These are phyloP conservation scores for Orchesella cincta DNA, from an alignment of 1,140 invertebrate genomes.

Conservation along the genomic window DNA sequence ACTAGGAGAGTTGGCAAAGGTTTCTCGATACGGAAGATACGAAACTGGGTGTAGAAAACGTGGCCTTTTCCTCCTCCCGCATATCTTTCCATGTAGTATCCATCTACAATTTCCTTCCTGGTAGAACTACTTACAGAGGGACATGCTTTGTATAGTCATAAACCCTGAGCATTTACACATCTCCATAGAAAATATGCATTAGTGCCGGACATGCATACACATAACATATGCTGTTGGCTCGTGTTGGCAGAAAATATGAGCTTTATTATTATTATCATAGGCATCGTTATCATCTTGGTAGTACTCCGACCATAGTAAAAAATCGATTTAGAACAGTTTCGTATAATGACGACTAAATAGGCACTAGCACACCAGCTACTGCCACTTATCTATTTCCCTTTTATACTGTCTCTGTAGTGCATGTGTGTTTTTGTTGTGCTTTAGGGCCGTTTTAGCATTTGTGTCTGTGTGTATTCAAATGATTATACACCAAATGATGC, in stretches of 20 bases:
- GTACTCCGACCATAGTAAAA: background rate
- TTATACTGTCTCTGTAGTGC: too few relatives aligned
- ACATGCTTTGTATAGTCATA: too few relatives aligned
- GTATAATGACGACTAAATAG: background rate
- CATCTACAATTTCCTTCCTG: too few relatives aligned
- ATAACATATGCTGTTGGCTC: background rate
- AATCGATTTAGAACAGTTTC: constrained; percentile 2
- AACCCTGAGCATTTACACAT: too few relatives aligned
- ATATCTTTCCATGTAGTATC: too few relatives aligned
- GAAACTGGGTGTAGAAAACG: background rate
- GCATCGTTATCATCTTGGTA: background rate
- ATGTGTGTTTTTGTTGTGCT: too few relatives aligned
- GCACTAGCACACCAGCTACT: background rate
- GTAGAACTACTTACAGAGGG: too few relatives aligned
- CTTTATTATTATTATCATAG: background rate
- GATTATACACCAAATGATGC: too few relatives aligned
- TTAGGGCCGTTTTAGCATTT: too few relatives aligned
- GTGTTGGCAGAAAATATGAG: background rate
- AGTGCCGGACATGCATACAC: background rate
- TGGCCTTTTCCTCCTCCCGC: background rate
- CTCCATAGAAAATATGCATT: too few relatives aligned
- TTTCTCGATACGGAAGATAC: background rate
- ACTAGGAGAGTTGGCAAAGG: background rate
- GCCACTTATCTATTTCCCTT: too few relatives aligned
- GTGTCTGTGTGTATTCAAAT: too few relatives aligned